Evolutionary conservation across 2,888 invertebrate species (phyloP).

Genomic region (Eugnorisma glareosa): DNA sequence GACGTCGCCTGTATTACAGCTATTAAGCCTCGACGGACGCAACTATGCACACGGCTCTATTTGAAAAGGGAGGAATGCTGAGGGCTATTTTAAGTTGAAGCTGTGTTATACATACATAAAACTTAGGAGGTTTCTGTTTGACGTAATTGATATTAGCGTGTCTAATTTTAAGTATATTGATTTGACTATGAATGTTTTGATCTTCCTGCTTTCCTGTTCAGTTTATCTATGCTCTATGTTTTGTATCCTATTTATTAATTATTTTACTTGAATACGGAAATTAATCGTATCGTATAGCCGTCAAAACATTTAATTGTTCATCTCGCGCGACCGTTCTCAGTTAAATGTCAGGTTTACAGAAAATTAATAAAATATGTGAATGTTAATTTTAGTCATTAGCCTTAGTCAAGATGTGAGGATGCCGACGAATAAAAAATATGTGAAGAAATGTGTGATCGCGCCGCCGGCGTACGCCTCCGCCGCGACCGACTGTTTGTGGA

Average conservation of each 20-base stretch:
- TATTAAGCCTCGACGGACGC: constrained; percentile 59
- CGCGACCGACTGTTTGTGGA: constrained; percentile 83
- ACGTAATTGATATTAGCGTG: constrained; percentile 50
- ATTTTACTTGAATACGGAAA: constrained; percentile 49
- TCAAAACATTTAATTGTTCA: constrained; percentile 82
- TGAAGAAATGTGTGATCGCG: constrained; percentile 84
- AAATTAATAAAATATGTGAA: constrained; percentile 87
- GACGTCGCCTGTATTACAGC: constrained; percentile 68
- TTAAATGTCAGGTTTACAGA: constrained; percentile 79
- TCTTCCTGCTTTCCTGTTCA: constrained; percentile 38
- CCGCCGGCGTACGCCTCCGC: constrained; percentile 83
- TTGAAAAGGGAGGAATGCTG: constrained; percentile 55
- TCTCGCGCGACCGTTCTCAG: constrained; percentile 77
- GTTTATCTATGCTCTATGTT: constrained; percentile 40
- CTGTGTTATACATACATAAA: constrained; percentile 28
- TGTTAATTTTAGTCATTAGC: constrained; percentile 89
- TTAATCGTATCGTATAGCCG: constrained; percentile 68
- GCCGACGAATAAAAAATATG: constrained; percentile 82
- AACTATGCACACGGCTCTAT: constrained; percentile 53
- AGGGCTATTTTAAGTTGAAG: constrained; percentile 30
- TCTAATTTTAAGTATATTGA: constrained; percentile 46
- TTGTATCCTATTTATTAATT: constrained; percentile 35
- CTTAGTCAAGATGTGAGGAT: constrained; percentile 81
- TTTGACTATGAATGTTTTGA: constrained; percentile 36
- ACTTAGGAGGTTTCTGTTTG: constrained; percentile 34